Evolutionary conservation across 2,113 vertebrate species (phyloP).

Genomic region (Chloebia gouldiae): DNA sequence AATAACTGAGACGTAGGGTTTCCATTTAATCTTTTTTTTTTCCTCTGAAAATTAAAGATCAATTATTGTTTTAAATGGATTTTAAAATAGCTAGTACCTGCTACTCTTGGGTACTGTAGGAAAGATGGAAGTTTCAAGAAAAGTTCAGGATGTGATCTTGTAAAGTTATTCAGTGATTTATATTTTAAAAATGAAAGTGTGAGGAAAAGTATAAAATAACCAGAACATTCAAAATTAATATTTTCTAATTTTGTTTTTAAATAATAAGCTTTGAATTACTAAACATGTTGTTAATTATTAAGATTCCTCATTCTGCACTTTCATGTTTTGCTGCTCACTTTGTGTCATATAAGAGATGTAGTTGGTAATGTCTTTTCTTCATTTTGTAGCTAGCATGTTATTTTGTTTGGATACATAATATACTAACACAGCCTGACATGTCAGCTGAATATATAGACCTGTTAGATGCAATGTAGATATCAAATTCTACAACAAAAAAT

Average conservation of each 20-base stretch:
- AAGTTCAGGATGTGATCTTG: neutral
- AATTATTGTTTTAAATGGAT: neutral
- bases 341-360: neutral
- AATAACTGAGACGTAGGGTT: neutral
- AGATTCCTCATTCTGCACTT: neutral
- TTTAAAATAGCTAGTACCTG: neutral
- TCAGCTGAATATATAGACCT: neutral
- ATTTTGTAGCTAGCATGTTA: fast-evolving
- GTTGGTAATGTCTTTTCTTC: neutral
- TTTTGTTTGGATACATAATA: neutral
- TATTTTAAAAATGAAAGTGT: neutral
- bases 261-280: neutral
- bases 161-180: neutral
- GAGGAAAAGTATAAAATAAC: neutral
- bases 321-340: neutral
- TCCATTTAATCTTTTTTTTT: neutral
- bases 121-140: neutral
- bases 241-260: neutral
- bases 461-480: neutral
- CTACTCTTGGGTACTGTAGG: neutral
- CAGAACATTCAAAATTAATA: neutral
- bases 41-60: neutral
- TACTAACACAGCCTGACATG: neutral
- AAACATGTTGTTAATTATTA: neutral
- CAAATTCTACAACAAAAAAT: neutral